Percentiles rank a stretch among this genome's conserved stretches.
These are phyloP conservation scores for Halocynthia aurantium DNA, from an alignment of 23 tunicate genomes.

Conservation along the genomic window DNA sequence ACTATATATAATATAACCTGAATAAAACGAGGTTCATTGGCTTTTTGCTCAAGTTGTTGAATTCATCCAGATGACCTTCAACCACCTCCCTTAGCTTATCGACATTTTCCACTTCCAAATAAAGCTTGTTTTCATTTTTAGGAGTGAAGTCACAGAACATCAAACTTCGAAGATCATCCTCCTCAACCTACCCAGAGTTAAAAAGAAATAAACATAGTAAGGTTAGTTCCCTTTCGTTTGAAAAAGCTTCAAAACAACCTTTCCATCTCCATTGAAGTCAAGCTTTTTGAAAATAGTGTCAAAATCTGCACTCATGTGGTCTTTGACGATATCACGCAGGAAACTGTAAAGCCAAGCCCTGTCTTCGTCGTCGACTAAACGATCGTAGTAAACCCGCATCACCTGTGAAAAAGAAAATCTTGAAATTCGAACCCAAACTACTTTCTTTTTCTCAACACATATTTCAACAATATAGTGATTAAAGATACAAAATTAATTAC, in stretches of 20 bases:
- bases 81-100: constrained; percentile 78
- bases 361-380: constrained; percentile 83
- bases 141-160: constrained; percentile 97
- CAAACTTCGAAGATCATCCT: constrained; percentile 92
- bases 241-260: constrained; percentile 19
- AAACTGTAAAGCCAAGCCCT: constrained; percentile 72
- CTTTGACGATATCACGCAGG: constrained; percentile 29
- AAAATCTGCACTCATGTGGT: constrained; percentile 45
- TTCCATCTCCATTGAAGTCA: constrained; percentile 81
- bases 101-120: constrained; percentile 79
- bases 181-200: constrained; percentile 44
- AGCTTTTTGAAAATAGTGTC: constrained; percentile 55
- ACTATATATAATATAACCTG: constrained; percentile 27
- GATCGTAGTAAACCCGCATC: constrained; percentile 96
- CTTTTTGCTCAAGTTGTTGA: constrained; percentile 85
- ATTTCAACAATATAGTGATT: not conserved
- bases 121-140: constrained; percentile 72
- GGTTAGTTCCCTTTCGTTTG: not conserved
- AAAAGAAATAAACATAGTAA: not conserved
- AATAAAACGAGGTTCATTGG: constrained; percentile 98
- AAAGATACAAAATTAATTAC: not conserved
- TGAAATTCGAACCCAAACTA: not conserved
- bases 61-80: constrained; percentile 82
- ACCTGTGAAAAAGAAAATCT: constrained; percentile 29
- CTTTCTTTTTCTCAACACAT: not conserved